phyloP scores from a whole-genome alignment of 2,888 invertebrate genomes.

The Cephus sareptanus region DNA sequence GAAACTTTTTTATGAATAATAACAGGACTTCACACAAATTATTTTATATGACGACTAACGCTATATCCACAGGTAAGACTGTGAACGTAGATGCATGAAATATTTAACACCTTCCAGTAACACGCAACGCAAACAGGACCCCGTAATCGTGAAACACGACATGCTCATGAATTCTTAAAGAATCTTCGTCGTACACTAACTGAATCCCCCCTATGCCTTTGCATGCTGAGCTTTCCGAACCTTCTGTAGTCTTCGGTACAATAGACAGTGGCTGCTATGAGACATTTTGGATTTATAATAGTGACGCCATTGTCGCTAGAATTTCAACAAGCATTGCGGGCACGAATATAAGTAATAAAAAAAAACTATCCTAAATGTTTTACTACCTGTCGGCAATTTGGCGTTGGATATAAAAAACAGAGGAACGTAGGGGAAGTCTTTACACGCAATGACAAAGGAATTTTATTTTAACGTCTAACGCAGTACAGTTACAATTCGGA shows the following conservation, averaged over 20 bases:
- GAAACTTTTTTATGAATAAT: background rate
- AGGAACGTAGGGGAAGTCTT: background rate
- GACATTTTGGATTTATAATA: background rate
- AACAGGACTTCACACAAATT: background rate
- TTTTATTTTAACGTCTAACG: background rate
- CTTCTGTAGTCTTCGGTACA: background rate
- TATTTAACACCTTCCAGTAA: slow-evolving; percentile 8
- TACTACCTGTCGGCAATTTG: background rate
- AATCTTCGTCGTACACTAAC: background rate
- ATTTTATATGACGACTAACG: background rate
- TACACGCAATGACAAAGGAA: background rate
- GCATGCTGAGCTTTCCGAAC: background rate
- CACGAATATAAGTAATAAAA: background rate
- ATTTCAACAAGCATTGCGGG: background rate
- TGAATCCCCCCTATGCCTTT: background rate
- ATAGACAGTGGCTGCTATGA: background rate
- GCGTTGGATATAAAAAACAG: background rate
- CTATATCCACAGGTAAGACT: background rate
- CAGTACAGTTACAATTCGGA: background rate
- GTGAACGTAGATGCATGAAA: background rate
- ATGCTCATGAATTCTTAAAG: slow-evolving; percentile 17
- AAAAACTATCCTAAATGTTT: background rate
- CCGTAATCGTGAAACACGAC: slow-evolving; percentile 11
- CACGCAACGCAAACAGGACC: slow-evolving; percentile 11
- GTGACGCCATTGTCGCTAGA: background rate